Evolutionary conservation across 2,113 vertebrate species (phyloP).

Genomic region (Candoia aspera): DNA sequence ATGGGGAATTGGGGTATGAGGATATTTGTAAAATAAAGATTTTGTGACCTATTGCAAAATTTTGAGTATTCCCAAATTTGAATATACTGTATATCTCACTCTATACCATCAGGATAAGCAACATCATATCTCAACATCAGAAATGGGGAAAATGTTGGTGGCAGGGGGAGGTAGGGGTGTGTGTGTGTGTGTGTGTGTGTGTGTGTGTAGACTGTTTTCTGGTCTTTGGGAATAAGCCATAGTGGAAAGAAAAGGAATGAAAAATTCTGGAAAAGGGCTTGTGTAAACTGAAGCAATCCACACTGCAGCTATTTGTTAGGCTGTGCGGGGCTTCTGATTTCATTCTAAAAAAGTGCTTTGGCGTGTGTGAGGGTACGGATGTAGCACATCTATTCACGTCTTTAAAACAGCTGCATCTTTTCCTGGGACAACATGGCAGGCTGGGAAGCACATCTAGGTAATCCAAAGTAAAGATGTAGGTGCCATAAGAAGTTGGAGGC

Average conservation of each 20-base stretch:
- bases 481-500: neutral
- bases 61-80: too few relatives aligned
- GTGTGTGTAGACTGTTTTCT: neutral
- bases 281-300: neutral
- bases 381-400: neutral
- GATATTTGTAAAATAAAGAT: too few relatives aligned
- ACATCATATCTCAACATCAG: too few relatives aligned
- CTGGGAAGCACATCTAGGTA: neutral
- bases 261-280: neutral
- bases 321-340: neutral
- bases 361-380: neutral
- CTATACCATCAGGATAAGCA: too few relatives aligned
- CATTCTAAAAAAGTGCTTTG: neutral
- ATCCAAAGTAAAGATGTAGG: neutral
- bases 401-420: neutral
- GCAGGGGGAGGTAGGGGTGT: too few relatives aligned
- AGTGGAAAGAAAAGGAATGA: neutral
- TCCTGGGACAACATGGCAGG: neutral
- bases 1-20: too few relatives aligned
- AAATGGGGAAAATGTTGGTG: too few relatives aligned
- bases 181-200: too few relatives aligned
- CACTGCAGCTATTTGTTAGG: neutral
- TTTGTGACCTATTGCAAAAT: too few relatives aligned
- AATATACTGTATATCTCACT: too few relatives aligned
- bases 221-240: neutral